Evolutionary conservation across 2,113 vertebrate genomes (phyloP), one percentile per base, ranked within the genome.

Genomic region (Sinosuthora webbiana): DNA sequence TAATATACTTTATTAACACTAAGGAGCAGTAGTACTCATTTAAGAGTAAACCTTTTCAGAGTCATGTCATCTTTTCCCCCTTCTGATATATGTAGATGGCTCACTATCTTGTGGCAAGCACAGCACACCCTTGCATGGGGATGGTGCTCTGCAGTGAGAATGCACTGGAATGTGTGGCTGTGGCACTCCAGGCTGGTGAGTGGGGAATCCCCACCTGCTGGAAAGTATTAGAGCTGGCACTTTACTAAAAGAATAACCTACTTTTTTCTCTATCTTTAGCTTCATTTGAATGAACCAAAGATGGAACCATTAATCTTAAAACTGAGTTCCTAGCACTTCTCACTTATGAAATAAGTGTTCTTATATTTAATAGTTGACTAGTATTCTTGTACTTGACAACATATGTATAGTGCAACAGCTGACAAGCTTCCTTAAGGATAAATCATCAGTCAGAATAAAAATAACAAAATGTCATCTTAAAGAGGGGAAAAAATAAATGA

Each of bases 61-160:
- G 17, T 57, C 6, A 1, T 17, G 7, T 49, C 7, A 0, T 28
- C 3, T 68, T 67, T 75, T 70, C 35, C 7, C 10, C 10, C 5
- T 56, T 85, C 24, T 59, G 17, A 2, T 68, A 27, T 41, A 19
- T 70, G 16, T 56, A 52, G 19, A 9, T 78, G 28, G 27, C 30
- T 78, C 23, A 21, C 13, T 55, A 68, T 22, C 35, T 91, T 5
- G 8, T 1, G 2, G 39, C 47, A 76, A 63, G 42, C 45, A 21
- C 39, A n/a, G 2, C 27, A 28, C 6, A 33, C 5, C 35, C 30
- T 70, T 52, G 44, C 45, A 19, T 9, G 10, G 14, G 33, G 31
- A 65, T 55, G 6, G 31, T 63, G 39, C 18, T 76, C 53, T 64
- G 44, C 35, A 84, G 13, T 20, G 27, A 31, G 41, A 57, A 75